phyloP scores from a whole-genome alignment of 2,113 vertebrate species.

The Ctenodactylus gundi region DNA sequence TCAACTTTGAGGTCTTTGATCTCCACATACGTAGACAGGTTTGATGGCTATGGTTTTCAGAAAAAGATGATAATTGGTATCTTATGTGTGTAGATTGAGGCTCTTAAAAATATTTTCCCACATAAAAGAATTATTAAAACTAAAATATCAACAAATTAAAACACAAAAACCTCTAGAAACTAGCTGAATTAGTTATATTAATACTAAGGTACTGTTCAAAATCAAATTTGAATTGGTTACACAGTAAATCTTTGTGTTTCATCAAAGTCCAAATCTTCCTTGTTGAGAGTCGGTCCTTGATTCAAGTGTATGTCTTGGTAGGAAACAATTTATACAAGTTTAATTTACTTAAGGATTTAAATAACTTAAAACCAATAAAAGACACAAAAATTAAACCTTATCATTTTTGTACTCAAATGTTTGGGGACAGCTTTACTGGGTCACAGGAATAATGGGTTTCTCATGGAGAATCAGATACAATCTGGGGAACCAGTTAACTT shows the following conservation, averaged over 20 bases:
- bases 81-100: background rate
- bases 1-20: fast-evolving
- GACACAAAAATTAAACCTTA: background rate
- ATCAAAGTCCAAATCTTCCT: background rate
- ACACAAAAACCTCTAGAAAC: background rate
- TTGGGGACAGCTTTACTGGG: background rate
- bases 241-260: background rate
- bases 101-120: background rate
- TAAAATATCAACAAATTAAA: background rate
- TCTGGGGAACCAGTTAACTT: background rate
- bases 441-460: no score
- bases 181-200: background rate
- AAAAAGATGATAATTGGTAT: background rate
- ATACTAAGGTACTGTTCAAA: background rate
- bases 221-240: background rate
- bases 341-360: background rate
- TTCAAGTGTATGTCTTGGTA: background rate
- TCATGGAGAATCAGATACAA: background rate
- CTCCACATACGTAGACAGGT: no score
- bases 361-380: background rate
- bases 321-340: background rate
- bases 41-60: background rate
- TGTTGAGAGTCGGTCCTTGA: no score
- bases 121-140: background rate
- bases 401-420: background rate